These are phyloP conservation scores for Polypedilum pembai DNA, from an alignment of 1,140 invertebrate species.

Conservation along the genomic window DNA sequence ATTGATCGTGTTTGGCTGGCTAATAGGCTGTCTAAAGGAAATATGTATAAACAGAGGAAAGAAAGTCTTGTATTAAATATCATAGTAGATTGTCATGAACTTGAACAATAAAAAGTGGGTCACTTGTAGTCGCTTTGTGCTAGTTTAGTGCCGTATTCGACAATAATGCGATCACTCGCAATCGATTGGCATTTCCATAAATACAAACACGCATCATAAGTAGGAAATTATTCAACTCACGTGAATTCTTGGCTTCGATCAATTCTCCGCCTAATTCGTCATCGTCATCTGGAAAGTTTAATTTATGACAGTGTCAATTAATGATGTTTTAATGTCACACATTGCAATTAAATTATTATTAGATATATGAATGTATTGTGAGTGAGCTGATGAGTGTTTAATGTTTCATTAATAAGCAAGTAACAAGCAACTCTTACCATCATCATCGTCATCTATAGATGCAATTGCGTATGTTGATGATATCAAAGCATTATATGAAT, in stretches of 20 bases:
- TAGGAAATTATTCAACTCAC: constrained; percentile 5
- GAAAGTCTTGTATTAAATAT: constrained; percentile 3
- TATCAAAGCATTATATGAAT: background rate
- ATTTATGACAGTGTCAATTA: background rate
- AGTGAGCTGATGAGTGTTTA: background rate
- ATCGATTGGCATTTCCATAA: background rate
- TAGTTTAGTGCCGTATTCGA: background rate
- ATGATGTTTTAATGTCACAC: background rate
- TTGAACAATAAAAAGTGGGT: background rate
- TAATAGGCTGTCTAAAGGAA: too few relatives aligned
- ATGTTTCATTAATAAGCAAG: background rate
- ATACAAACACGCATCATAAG: background rate
- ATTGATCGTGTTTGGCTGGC: background rate
- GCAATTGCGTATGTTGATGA: background rate
- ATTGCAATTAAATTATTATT: background rate
- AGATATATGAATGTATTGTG: background rate
- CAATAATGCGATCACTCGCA: background rate
- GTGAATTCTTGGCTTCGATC: constrained; percentile 24
- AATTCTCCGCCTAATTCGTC: constrained; percentile 11
- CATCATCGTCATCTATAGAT: constrained; percentile 2
- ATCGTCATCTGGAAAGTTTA: constrained; percentile 6
- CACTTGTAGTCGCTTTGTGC: constrained; percentile 18
- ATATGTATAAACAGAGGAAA: background rate
- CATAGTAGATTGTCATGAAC: background rate
- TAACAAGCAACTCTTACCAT: constrained; percentile 22